Evolutionary conservation across 2,888 invertebrate genomes (phyloP), one percentile per base, ranked within the genome.

Genomic region (Himalopsyche anomala): DNA sequence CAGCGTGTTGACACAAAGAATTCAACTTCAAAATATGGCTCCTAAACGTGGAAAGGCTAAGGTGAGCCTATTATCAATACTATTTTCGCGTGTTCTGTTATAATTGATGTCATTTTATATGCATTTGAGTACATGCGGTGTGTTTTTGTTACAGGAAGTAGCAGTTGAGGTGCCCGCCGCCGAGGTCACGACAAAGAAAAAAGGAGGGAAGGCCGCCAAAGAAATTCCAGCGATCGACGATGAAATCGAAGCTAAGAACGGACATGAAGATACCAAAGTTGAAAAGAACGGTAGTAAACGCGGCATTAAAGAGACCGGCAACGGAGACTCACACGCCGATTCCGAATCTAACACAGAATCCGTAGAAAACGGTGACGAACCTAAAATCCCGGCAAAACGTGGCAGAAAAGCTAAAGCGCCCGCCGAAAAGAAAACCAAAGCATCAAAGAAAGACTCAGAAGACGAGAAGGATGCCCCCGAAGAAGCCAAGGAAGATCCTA

Each of bases 341-440:
- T 56, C n/a, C 6, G 84, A 83, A 55, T 69, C 81, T 74, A 80
- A 86, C 74, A 84, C 83, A 38, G 80, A 79, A 17, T 83, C 82
- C 36, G 69, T 55, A 4, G 82, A 84, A 45, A 74, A 55, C 12
- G 84, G 81, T 28, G 74, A 81, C 83, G 81, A 86, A 88, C 69
- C 83, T 56, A 80, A 85, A 82, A 28, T 84, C 74, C 82, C 82
- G 54, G 81, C 87, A 69, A 81, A 87, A 83, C 82, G 91, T 89
- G 91, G 91, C n/a, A 90, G 91, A 85, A 91, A 92, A 88, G 89
- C 90, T 80, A 89, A 90, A 81, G 85, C 54, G 19, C 90, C 90
- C 87, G 90, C 90, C 3, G 89, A 89, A 84, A 90, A 90, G 87
- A 90, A 90, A 87, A 89, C 88, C 42, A 90, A 89, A 84, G 85